These are phyloP conservation scores for Alloscopus bannaensis DNA, from an alignment of 2,888 invertebrate genomes.

Conservation along the genomic window DNA sequence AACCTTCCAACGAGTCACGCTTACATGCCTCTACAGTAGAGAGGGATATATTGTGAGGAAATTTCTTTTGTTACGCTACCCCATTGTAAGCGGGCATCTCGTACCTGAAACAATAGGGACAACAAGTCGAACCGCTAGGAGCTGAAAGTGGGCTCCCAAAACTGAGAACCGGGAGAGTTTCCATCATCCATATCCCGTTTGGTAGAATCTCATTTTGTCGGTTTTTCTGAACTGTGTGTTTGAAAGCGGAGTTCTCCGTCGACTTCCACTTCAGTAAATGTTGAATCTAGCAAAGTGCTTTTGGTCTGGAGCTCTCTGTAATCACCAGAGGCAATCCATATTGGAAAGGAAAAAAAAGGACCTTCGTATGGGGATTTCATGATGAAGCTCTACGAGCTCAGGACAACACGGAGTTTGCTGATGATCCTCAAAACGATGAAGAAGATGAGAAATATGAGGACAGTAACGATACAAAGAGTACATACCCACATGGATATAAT, in stretches of 20 bases:
- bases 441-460: conserved; percentile 44
- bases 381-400: conserved; percentile 34
- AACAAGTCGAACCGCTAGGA: conserved; percentile 3
- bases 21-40: too few relatives aligned
- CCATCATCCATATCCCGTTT: conserved; percentile 20
- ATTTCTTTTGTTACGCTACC: too few relatives aligned
- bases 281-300: not conserved
- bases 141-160: not conserved
- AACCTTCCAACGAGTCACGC: too few relatives aligned
- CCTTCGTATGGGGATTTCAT: conserved; percentile 42
- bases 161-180: conserved; percentile 33
- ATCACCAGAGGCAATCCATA: conserved; percentile 54
- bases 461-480: conserved; percentile 14
- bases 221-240: conserved; percentile 14
- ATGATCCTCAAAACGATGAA: conserved; percentile 37
- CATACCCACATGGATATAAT: conserved; percentile 7
- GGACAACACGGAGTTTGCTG: conserved; percentile 9
- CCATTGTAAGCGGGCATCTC: not conserved
- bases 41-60: not conserved
- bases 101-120: too few relatives aligned
- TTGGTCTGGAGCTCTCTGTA: conserved; percentile 32
- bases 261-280: conserved; percentile 10
- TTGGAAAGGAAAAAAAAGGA: conserved; percentile 49
- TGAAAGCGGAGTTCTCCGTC: conserved; percentile 15
- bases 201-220: conserved; percentile 22